These are phyloP conservation scores for Syrrhaptes paradoxus DNA, from an alignment of 2,113 vertebrate genomes.

Conservation along the genomic window DNA sequence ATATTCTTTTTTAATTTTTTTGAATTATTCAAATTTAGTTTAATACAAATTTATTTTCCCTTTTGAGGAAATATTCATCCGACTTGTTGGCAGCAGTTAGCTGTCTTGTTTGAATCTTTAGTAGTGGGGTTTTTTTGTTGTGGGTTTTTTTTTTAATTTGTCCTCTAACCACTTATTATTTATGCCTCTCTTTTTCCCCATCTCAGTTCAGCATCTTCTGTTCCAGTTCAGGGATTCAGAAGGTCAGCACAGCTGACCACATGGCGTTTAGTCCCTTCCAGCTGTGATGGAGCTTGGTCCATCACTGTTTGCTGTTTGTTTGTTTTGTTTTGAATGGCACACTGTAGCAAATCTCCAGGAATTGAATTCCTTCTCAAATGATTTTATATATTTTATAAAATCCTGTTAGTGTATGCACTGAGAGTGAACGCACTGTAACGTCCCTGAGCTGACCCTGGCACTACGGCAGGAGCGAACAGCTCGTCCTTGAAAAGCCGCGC, in stretches of 20 bases:
- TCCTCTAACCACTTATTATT: constrained; percentile 18
- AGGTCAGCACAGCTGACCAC: constrained; percentile 22
- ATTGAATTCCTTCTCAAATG: constrained; percentile 41
- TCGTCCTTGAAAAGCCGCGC: not conserved
- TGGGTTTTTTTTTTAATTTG: not conserved
- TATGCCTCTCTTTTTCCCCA: not conserved
- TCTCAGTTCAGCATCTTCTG: constrained; percentile 23
- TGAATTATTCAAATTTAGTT: constrained; percentile 18
- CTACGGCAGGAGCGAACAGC: not conserved
- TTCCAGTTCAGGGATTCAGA: not conserved
- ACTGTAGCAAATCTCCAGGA: constrained; percentile 27
- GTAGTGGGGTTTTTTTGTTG: not conserved
- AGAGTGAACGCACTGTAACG: constrained; percentile 50
- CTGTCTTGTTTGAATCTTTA: constrained; percentile 41
- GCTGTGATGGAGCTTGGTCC: constrained; percentile 6
- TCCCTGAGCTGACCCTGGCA: not conserved
- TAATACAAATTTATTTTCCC: constrained; percentile 52
- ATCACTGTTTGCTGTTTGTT: not conserved
- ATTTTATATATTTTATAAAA: constrained; percentile 54
- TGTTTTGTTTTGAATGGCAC: constrained; percentile 16
- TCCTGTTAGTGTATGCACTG: constrained; percentile 62
- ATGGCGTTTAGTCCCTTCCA: not conserved
- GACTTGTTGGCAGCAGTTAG: constrained; percentile 49
- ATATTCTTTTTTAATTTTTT: not conserved
- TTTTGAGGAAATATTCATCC: constrained; percentile 60